Conservation (phyloP, 2,797 vertebrate genomes). For the Varecia variegata region DNA sequence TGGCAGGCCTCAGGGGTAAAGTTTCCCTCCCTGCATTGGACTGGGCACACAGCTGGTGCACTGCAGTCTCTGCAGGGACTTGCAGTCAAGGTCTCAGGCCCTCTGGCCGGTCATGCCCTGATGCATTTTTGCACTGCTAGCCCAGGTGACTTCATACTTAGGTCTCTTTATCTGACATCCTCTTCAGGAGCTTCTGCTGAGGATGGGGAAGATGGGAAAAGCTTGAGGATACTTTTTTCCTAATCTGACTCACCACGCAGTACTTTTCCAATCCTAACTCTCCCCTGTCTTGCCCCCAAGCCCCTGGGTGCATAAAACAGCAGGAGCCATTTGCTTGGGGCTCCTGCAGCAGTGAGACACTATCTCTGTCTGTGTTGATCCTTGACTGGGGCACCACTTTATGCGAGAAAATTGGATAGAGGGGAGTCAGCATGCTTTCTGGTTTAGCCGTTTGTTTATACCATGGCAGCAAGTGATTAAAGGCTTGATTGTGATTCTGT, state of each 20-base stretch:
- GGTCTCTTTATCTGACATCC: not conserved
- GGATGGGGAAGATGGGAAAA: not conserved
- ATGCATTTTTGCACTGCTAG: no score
- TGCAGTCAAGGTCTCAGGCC: not conserved
- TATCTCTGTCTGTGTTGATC: not conserved
- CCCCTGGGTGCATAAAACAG: not conserved
- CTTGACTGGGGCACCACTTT: not conserved
- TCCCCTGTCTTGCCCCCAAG: not conserved
- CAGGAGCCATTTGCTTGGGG: not conserved
- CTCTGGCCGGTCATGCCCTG: not conserved
- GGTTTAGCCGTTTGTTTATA: not conserved
- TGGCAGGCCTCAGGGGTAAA: not conserved
- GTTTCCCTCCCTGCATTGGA: not conserved
- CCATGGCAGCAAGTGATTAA: not conserved
- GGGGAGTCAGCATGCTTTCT: not conserved
- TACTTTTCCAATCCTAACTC: not conserved
- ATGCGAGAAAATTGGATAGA: not conserved
- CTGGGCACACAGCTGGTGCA: not conserved
- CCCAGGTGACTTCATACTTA: not conserved
- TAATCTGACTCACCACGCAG: not conserved
- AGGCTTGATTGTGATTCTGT: not conserved
- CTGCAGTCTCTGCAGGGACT: not conserved
- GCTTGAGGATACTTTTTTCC: not conserved
- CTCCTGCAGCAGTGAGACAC: not conserved
- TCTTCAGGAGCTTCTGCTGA: not conserved